Percentiles rank a stretch among this genome's conserved stretches.
These are phyloP conservation scores for Danio aesculapii DNA, from an alignment of 2,797 vertebrate species.

Conservation along the genomic window DNA sequence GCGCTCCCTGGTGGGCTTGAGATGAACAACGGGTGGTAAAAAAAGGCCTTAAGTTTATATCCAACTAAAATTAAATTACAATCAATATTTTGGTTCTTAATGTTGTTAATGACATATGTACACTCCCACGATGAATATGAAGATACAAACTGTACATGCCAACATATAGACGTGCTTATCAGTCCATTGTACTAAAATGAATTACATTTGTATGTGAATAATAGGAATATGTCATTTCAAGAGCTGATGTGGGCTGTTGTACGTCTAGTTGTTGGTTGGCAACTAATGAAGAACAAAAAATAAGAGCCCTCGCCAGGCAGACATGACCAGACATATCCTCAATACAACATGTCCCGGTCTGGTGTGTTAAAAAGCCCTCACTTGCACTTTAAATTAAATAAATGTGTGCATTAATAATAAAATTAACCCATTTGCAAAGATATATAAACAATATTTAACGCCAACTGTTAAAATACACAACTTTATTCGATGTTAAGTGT, in stretches of 20 bases:
- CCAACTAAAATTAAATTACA: too few relatives aligned
- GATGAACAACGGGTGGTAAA: conserved; percentile 24
- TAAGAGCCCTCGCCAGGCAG: conserved; percentile 28
- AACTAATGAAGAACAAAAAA: conserved; percentile 39
- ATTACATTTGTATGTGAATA: not conserved
- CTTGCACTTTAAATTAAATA: not conserved
- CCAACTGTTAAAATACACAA: not conserved
- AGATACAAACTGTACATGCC: not conserved
- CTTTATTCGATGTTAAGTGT: not conserved
- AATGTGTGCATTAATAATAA: not conserved
- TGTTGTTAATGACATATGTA: not conserved
- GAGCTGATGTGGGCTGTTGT: not conserved
- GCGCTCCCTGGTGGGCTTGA: conserved; percentile 48
- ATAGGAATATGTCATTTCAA: not conserved
- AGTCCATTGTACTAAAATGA: too few relatives aligned
- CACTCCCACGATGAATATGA: not conserved
- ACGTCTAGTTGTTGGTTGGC: not conserved
- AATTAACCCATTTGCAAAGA: not conserved
- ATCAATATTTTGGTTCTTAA: not conserved
- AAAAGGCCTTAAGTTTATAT: conserved; percentile 50
- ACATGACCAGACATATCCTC: conserved; percentile 59
- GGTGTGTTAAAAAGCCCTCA: not conserved
- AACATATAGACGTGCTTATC: not conserved
- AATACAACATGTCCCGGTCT: conserved; percentile 28
- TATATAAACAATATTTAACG: not conserved